phyloP scores from a whole-genome alignment of 2,797 vertebrate genomes.

The Otolemur crassicaudatus region DNA sequence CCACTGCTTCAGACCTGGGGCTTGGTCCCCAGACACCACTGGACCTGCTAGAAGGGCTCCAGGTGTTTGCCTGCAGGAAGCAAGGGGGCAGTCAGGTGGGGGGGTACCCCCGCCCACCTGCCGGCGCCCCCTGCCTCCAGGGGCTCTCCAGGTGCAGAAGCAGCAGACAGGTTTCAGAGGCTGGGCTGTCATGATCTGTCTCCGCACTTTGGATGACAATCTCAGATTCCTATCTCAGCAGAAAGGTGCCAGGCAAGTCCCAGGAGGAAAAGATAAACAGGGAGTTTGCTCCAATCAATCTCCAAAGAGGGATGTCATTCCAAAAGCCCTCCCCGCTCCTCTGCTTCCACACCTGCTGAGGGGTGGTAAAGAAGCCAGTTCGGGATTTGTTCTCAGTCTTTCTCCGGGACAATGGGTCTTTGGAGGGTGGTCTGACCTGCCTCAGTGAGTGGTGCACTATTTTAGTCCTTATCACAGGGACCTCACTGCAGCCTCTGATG shows the following conservation, averaged over 20 bases:
- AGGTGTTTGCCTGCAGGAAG: constrained; percentile 80
- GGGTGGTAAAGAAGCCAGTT: neutral
- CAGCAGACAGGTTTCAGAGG: constrained; percentile 61
- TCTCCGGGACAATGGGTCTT: neutral
- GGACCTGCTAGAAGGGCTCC: constrained; percentile 70
- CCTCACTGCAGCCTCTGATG: neutral
- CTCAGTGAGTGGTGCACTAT: neutral
- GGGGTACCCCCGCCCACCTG: neutral
- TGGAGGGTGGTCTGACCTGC: neutral
- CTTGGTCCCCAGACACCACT: constrained; percentile 57
- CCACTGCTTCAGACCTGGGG: neutral
- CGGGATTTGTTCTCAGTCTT: neutral
- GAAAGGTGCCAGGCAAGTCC: constrained; percentile 66
- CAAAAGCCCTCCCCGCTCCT: neutral
- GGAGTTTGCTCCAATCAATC: constrained; percentile 34
- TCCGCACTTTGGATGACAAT: constrained; percentile 69
- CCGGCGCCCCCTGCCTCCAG: constrained; percentile 9
- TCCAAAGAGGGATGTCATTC: constrained; percentile 38
- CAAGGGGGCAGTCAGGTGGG: neutral
- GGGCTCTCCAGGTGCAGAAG: constrained; percentile 77
- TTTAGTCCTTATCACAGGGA: neutral
- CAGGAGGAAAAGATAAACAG: constrained; percentile 55
- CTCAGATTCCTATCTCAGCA: constrained; percentile 79
- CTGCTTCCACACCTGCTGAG: neutral
- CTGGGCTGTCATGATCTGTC: constrained; percentile 71